Conservation (phyloP, 2,888 invertebrate genomes). For the Mantis religiosa region DNA sequence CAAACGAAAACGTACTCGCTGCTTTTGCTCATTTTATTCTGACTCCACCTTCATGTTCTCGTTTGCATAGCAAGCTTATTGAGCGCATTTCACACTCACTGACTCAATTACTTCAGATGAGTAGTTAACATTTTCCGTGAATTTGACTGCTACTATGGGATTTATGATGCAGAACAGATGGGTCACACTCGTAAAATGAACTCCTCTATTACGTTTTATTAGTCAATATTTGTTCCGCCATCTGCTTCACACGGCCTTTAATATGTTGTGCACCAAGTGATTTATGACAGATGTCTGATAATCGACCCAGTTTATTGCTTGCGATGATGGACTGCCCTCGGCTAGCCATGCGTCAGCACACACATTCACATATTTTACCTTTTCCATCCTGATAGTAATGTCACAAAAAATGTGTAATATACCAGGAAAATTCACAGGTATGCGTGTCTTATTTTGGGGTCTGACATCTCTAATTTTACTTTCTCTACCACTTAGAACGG, state of each 20-base stretch:
- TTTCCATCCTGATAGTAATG: too few species aligned
- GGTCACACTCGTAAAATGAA: not conserved
- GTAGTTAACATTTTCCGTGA: not conserved
- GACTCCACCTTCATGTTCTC: not conserved
- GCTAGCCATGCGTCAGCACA: not conserved
- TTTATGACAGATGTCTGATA: not conserved
- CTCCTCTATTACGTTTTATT: not conserved
- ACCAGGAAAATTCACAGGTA: too few species aligned
- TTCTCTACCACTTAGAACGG: too few species aligned
- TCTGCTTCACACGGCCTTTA: not conserved
- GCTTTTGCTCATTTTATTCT: not conserved
- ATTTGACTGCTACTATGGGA: not conserved
- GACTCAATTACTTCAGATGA: not conserved
- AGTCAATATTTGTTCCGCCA: not conserved
- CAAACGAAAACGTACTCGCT: not conserved
- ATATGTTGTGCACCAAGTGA: not conserved
- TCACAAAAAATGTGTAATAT: too few species aligned
- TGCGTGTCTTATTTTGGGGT: too few species aligned
- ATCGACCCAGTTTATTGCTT: not conserved
- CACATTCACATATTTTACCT: not conserved
- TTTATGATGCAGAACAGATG: not conserved
- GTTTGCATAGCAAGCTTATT: not conserved
- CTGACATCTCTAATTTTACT: too few species aligned
- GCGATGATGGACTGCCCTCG: not conserved
- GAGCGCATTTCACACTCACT: not conserved